A percentile compares a stretch with the other conserved stretches of the same genome.
phyloP scores from a whole-genome alignment of 2,797 vertebrate species.

The Holocentrus rufus region DNA sequence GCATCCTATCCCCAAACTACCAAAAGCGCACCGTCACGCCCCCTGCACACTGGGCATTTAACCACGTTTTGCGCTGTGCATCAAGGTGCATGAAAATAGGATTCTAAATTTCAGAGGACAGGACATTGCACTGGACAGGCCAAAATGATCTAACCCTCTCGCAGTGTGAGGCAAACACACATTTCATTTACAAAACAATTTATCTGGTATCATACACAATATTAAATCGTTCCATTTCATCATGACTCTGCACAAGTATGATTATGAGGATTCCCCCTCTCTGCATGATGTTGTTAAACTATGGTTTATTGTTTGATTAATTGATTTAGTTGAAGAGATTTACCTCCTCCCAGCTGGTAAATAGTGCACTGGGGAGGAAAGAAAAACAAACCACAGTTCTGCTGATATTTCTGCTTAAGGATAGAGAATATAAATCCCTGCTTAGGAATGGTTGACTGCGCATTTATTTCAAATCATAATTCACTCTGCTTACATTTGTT shows the following conservation, averaged over 20 bases:
- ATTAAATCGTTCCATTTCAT: conserved; percentile 38
- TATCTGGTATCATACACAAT: conserved; percentile 17
- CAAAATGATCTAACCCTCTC: too few relatives aligned
- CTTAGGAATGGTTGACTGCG: conserved; percentile 65
- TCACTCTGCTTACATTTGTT: conserved; percentile 72
- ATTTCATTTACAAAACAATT: too few relatives aligned
- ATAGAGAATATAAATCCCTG: conserved; percentile 73
- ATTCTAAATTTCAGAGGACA: too few relatives aligned
- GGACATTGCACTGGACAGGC: too few relatives aligned
- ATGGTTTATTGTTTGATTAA: conserved; percentile 72
- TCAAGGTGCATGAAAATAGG: too few relatives aligned
- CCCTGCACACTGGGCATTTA: too few relatives aligned
- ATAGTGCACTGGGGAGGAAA: conserved; percentile 64
- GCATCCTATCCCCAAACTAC: too few relatives aligned
- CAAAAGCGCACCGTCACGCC: too few relatives aligned
- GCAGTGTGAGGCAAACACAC: too few relatives aligned
- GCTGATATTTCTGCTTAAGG: conserved; percentile 78
- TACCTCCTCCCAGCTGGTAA: conserved; percentile 73
- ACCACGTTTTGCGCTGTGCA: too few relatives aligned
- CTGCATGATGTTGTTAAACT: conserved; percentile 44
- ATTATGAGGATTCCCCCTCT: conserved; percentile 46
- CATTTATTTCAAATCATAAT: conserved; percentile 73
- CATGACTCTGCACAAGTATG: conserved; percentile 30
- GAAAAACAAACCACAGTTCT: conserved; percentile 72
- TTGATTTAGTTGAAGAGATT: conserved; percentile 73